Evolutionary conservation across 2,888 invertebrate genomes (phyloP).

Genomic region (Notocelia uddmanniana): DNA sequence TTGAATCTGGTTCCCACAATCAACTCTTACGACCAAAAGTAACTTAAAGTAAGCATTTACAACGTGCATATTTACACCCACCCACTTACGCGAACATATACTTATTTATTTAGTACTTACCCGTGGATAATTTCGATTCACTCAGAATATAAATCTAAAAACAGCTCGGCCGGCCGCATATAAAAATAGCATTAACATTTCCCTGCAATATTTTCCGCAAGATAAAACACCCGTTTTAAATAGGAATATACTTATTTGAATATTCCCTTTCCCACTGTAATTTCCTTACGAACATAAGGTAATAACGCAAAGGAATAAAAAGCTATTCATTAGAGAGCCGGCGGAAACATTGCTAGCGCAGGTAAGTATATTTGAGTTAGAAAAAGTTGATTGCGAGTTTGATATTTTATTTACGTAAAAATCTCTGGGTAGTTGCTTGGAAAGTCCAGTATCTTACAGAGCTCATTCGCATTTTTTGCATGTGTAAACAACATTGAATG

Average conservation of each 20-base stretch:
- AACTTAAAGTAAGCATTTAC: neutral
- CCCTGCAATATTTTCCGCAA: constrained; percentile 30
- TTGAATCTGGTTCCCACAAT: too few relatives aligned
- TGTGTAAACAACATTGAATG: neutral
- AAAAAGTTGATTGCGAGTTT: constrained; percentile 50
- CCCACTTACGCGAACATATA: neutral
- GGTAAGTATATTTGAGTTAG: constrained; percentile 48
- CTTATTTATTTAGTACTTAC: neutral
- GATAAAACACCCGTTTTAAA: constrained; percentile 41
- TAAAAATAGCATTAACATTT: constrained; percentile 32
- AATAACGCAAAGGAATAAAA: constrained; percentile 50
- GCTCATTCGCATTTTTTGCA: constrained; percentile 3
- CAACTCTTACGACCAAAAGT: neutral
- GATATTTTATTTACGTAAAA: constrained; percentile 49
- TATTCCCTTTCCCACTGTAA: constrained; percentile 39
- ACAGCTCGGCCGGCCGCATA: constrained; percentile 25
- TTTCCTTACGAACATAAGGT: constrained; percentile 40
- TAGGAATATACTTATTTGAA: constrained; percentile 39
- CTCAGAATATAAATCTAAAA: constrained; percentile 24
- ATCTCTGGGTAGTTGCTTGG: neutral
- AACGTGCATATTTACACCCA: neutral
- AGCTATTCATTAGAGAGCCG: constrained; percentile 54
- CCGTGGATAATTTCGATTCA: constrained; percentile 1
- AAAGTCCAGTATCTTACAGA: neutral
- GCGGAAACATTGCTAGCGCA: constrained; percentile 51